phyloP scores from a whole-genome alignment of 1,140 invertebrate species.

The Zaprionus capensis region DNA sequence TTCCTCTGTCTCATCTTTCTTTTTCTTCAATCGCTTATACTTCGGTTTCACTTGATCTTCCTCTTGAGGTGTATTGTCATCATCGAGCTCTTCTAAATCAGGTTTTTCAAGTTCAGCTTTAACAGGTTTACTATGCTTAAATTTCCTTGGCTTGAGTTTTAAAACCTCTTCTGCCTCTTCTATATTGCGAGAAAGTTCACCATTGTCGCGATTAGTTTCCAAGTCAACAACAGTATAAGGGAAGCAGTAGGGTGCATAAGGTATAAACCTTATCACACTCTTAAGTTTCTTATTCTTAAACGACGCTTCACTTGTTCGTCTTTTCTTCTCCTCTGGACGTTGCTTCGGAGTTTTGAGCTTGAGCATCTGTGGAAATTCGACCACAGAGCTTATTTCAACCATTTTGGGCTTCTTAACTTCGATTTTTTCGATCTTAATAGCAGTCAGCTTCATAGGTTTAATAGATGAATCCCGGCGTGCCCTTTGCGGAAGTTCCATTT shows the following conservation, averaged over 20 bases:
- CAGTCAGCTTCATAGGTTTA: conserved; percentile 68
- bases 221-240: conserved; percentile 63
- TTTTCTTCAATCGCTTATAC: conserved; percentile 69
- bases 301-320: conserved; percentile 68
- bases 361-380: conserved; percentile 75
- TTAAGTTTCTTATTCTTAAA: conserved; percentile 79
- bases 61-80: conserved; percentile 38
- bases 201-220: conserved; percentile 56
- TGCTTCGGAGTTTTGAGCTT: conserved; percentile 83
- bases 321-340: conserved; percentile 83
- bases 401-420: conserved; percentile 67
- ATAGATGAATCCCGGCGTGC: conserved; percentile 71
- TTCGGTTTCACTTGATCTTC: conserved; percentile 56
- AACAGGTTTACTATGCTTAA: conserved; percentile 55
- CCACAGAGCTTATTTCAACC: conserved; percentile 76
- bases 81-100: conserved; percentile 56
- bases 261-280: conserved; percentile 75
- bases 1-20: conserved; percentile 33
- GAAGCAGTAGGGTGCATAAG: conserved; percentile 74
- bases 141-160: conserved; percentile 70
- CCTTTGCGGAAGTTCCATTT: conserved; percentile 72
- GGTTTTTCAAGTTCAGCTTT: conserved; percentile 62
- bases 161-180: conserved; percentile 73
- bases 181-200: conserved; percentile 78
- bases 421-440: conserved; percentile 76